Evolutionary conservation across 1,140 invertebrate species (phyloP).

Genomic region (Lucilia sericata): DNA sequence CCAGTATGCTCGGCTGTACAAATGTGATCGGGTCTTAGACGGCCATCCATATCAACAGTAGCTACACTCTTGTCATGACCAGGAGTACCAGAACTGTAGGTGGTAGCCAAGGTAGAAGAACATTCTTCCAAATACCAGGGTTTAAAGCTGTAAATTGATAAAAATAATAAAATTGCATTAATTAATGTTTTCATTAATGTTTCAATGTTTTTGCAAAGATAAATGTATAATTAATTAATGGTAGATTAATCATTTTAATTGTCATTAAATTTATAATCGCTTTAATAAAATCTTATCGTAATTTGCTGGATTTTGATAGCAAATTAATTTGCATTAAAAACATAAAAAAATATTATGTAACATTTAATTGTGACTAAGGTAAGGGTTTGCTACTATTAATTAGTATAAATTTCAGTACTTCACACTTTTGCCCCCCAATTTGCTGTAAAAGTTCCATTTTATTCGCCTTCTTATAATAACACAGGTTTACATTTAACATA

Average conservation of each 20-base stretch:
- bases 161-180: not conserved
- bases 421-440: no score
- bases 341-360: no score
- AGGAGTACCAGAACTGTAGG: constrained; percentile 95
- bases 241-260: not conserved
- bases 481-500: no score
- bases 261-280: constrained; percentile 9
- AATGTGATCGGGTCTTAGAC: constrained; percentile 80
- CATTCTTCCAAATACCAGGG: constrained; percentile 99
- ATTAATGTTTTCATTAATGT: not conserved
- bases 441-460: no score
- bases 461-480: no score
- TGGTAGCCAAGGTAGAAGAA: constrained; percentile 94
- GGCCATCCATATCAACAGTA: constrained; percentile 94
- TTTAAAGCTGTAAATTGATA: constrained; percentile 74
- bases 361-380: no score
- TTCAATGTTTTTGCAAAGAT: constrained; percentile 10
- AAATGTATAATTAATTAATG: not conserved
- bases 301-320: no score
- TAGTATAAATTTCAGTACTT: no score
- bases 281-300: not conserved
- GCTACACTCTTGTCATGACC: constrained; percentile 95
- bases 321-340: no score
- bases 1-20: constrained; percentile 91
- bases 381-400: no score